A percentile compares a stretch with the other conserved stretches of the same genome.
phyloP scores from a whole-genome alignment of 92 coral and sea anemone species.

The Montipora capitata region DNA sequence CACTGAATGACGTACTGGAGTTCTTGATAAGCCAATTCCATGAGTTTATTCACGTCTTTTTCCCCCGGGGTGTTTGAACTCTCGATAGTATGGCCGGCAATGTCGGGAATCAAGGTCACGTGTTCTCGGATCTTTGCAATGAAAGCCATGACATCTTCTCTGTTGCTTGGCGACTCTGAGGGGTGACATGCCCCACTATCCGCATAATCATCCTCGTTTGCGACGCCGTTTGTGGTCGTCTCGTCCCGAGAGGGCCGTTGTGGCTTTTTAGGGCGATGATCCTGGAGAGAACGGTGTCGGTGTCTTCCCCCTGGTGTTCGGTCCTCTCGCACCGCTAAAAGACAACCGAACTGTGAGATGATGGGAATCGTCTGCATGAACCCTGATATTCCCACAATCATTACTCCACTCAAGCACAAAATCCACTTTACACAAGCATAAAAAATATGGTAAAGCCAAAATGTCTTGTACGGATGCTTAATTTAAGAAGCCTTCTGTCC shows the following conservation, averaged over 20 bases:
- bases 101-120: slow-evolving; percentile 69
- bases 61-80: slow-evolving; percentile 13
- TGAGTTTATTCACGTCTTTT: slow-evolving; percentile 74
- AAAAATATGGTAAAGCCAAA: too few relatives aligned
- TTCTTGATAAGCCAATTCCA: slow-evolving; percentile 93
- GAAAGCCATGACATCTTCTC: slow-evolving; percentile 80
- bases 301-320: slow-evolving; percentile 98
- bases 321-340: slow-evolving; percentile 94
- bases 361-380: neutral
- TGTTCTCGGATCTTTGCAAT: slow-evolving; percentile 70
- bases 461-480: too few relatives aligned
- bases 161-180: slow-evolving; percentile 22
- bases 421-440: too few relatives aligned
- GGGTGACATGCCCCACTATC: slow-evolving; percentile 12
- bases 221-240: slow-evolving; percentile 22
- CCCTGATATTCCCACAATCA: too few relatives aligned
- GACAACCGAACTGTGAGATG: neutral
- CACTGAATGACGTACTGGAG: slow-evolving; percentile 86
- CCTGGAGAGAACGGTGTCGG: slow-evolving; percentile 94
- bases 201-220: slow-evolving; percentile 28
- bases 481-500: too few relatives aligned
- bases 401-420: too few relatives aligned
- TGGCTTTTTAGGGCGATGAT: slow-evolving; percentile 86
- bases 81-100: slow-evolving; percentile 29
- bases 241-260: slow-evolving; percentile 55